phyloP scores from a whole-genome alignment of 2,888 invertebrate genomes.

The Troides oblongomaculatus region DNA sequence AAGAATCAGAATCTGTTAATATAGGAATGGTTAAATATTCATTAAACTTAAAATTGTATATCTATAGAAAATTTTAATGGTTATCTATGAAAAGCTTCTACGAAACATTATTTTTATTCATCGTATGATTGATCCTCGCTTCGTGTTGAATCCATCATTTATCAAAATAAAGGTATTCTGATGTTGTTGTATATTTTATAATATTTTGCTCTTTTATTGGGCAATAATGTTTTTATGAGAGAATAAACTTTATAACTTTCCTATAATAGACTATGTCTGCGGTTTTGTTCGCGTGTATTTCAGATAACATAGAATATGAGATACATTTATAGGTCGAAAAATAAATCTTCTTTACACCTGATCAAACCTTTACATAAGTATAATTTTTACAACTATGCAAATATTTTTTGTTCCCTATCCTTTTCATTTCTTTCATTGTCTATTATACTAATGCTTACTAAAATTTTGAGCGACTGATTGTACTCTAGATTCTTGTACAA shows the following conservation, averaged over 20 bases:
- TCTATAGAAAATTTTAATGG: not conserved
- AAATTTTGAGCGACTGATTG: no score
- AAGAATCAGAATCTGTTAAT: no score
- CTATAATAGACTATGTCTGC: no score
- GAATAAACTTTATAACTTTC: not conserved
- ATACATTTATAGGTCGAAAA: no score
- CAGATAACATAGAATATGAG: slow-evolving; percentile 14
- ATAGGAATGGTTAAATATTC: no score
- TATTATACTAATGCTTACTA: no score
- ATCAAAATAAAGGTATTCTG: slow-evolving; percentile 27
- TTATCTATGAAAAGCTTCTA: slow-evolving; percentile 2
- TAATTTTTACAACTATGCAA: no score
- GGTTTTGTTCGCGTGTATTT: slow-evolving; percentile 4
- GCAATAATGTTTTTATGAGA: slow-evolving; percentile 4
- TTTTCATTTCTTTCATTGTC: no score
- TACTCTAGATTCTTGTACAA: no score
- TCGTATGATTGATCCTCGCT: slow-evolving; percentile 24
- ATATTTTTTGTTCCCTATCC: no score
- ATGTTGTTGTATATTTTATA: slow-evolving; percentile 26
- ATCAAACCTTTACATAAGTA: no score
- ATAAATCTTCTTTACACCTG: no score
- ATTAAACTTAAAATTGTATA: not conserved
- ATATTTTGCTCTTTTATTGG: slow-evolving; percentile 3
- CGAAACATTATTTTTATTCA: slow-evolving; percentile 25
- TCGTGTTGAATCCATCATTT: slow-evolving; percentile 27